Percentiles rank a stretch among this genome's conserved stretches.
phyloP scores from a whole-genome alignment of 2,113 vertebrate genomes.

The Odontophorus gujanensis region DNA sequence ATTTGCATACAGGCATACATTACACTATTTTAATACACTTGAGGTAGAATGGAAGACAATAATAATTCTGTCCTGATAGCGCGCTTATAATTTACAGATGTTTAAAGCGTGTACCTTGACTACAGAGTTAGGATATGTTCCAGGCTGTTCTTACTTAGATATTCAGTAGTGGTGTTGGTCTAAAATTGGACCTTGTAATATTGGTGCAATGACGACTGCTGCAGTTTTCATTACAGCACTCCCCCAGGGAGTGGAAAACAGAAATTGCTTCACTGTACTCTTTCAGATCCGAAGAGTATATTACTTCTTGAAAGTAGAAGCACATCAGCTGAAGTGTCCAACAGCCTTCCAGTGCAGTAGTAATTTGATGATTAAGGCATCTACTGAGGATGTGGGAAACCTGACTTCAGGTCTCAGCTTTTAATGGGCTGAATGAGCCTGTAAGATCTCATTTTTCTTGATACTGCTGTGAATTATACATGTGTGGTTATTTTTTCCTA shows the following conservation, averaged over 20 bases:
- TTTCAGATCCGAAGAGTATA: not conserved
- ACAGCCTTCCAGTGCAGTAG: not conserved
- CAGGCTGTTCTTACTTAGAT: not conserved
- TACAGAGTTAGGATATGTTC: not conserved
- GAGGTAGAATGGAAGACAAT: not conserved
- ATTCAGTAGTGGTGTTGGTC: not conserved
- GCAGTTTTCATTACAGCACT: not conserved
- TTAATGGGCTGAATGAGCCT: not conserved
- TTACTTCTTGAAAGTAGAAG: not conserved
- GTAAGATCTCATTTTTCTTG: not conserved
- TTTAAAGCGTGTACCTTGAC: not conserved
- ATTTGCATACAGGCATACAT: not conserved
- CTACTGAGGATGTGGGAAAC: not conserved
- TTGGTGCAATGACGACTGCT: not conserved
- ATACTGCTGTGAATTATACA: not conserved
- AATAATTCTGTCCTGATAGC: not conserved
- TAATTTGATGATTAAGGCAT: not conserved
- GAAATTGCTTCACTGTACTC: not conserved
- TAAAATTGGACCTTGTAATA: not conserved
- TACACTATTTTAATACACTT: not conserved
- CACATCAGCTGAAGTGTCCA: not conserved
- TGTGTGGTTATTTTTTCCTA: not conserved
- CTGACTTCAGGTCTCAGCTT: not conserved
- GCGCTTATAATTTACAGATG: not conserved
- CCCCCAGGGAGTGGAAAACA: not conserved